These are phyloP conservation scores for Drosophila littoralis DNA, from an alignment of 1,140 invertebrate genomes.

Conservation along the genomic window DNA sequence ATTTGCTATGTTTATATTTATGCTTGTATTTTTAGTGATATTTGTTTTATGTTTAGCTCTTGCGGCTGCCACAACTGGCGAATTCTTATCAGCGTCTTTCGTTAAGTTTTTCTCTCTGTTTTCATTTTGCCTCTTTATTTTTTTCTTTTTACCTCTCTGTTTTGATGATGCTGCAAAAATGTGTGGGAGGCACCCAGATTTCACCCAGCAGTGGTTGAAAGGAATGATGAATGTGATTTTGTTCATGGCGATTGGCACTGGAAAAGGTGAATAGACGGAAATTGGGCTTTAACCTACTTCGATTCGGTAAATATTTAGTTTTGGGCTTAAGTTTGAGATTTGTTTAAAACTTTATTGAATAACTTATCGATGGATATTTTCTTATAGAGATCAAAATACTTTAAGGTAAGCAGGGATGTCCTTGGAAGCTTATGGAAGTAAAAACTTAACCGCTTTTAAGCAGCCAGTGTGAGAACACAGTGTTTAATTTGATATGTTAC, in stretches of 20 bases:
- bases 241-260: neutral
- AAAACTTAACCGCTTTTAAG: too few relatives aligned
- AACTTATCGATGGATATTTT: too few relatives aligned
- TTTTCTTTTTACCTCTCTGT: constrained; percentile 15
- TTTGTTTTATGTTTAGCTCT: neutral
- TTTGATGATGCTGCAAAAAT: constrained; percentile 25
- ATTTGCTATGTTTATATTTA: constrained; percentile 30
- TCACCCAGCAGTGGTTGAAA: neutral
- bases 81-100: constrained; percentile 64
- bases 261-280: neutral
- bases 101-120: constrained; percentile 40
- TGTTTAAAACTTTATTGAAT: too few relatives aligned
- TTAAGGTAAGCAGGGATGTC: too few relatives aligned
- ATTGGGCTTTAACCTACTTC: neutral
- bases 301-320: neutral
- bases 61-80: constrained; percentile 11
- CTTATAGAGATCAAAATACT: too few relatives aligned
- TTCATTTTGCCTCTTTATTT: neutral
- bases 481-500: too few relatives aligned
- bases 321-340: too few relatives aligned
- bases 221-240: constrained; percentile 25
- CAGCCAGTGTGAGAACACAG: too few relatives aligned
- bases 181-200: constrained; percentile 12
- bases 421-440: too few relatives aligned
- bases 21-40: constrained; percentile 21